Conservation (phyloP, 2,797 vertebrate genomes). For the Carcharodon carcharias region DNA sequence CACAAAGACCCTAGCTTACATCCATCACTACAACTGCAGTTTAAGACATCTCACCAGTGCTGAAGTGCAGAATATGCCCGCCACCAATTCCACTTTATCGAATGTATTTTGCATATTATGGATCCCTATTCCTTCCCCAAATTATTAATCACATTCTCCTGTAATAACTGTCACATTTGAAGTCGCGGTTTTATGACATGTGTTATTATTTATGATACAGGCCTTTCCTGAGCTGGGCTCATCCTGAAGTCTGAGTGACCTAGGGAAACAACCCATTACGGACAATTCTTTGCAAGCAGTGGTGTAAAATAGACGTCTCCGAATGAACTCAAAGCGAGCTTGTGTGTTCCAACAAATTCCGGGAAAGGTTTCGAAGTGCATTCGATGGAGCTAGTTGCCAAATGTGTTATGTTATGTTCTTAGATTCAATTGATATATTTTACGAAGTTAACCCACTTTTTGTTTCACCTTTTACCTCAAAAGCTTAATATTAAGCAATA, state of each 20-base stretch:
- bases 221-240: background rate
- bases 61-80: background rate
- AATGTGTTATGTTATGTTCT: no score
- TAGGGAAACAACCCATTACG: background rate
- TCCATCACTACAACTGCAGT: background rate
- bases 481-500: background rate
- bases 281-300: background rate
- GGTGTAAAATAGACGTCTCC: background rate
- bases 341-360: background rate
- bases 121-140: background rate
- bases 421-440: background rate
- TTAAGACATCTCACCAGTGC: background rate
- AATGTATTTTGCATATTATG: background rate
- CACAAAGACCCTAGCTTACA: background rate
- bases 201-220: constrained; percentile 27
- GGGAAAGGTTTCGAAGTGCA: background rate
- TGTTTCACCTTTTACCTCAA: background rate
- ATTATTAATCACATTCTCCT: constrained; percentile 17
- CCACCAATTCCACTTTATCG: background rate
- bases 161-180: constrained; percentile 14
- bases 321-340: background rate
- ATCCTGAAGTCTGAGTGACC: background rate
- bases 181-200: constrained; percentile 18
- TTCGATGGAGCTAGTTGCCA: background rate
- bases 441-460: background rate